Evolutionary conservation across 1,140 invertebrate genomes (phyloP).

Genomic region (Brachionus manjavacas): DNA sequence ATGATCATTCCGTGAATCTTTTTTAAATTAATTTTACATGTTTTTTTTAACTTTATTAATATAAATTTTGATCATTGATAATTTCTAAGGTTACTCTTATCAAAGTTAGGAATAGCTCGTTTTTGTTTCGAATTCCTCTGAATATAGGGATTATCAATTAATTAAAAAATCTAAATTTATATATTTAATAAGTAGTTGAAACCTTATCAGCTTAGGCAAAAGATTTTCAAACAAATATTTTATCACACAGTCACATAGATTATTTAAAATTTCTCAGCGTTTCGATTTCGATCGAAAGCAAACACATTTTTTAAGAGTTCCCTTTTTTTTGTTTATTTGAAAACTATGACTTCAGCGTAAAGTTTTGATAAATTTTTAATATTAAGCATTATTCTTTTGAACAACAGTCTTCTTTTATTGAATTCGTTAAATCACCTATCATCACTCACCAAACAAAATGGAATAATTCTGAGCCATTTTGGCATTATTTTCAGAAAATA

Average conservation of each 20-base stretch:
- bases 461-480: not conserved
- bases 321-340: not conserved
- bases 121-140: too few relatives aligned
- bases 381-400: not conserved
- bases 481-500: not conserved
- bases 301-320: not conserved
- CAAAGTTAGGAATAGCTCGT: too few relatives aligned
- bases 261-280: not conserved
- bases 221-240: not conserved
- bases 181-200: not conserved
- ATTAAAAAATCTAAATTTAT: not conserved
- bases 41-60: not conserved
- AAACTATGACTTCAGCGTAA: not conserved
- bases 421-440: not conserved
- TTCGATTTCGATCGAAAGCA: not conserved
- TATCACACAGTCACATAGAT: not conserved
- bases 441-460: not conserved
- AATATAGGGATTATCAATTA: not conserved
- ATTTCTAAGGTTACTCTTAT: not conserved
- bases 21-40: too few relatives aligned
- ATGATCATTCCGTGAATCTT: too few relatives aligned
- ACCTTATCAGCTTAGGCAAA: not conserved
- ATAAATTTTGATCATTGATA: not conserved
- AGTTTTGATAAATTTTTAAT: not conserved
- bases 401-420: not conserved